Conservation (phyloP, 2,113 vertebrate genomes). For the Paralichthys olivaceus region DNA sequence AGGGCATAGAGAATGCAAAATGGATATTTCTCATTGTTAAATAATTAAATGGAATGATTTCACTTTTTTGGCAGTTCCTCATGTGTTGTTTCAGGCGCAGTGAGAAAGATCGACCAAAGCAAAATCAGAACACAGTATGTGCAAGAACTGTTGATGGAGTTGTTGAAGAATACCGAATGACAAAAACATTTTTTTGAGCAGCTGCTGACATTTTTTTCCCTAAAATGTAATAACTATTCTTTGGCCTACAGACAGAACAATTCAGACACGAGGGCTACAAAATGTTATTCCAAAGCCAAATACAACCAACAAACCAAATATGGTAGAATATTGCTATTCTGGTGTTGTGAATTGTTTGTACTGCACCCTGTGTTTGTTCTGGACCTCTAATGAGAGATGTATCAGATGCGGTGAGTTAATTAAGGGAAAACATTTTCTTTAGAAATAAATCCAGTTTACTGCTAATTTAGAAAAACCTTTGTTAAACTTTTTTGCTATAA, state of each 20-base stretch:
- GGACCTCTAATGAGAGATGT: not conserved
- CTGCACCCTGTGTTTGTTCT: constrained; percentile 11
- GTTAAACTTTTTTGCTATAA: too few relatives aligned
- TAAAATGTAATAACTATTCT: constrained; percentile 19
- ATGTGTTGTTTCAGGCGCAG: constrained; percentile 24
- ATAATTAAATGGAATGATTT: constrained; percentile 7
- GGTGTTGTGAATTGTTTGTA: not conserved
- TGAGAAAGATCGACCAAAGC: constrained; percentile 6
- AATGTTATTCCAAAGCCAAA: constrained; percentile 39
- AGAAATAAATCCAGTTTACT: not conserved
- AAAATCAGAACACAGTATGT: constrained; percentile 18
- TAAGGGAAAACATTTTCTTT: not conserved
- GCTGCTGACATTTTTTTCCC: constrained; percentile 17
- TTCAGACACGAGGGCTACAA: constrained; percentile 27
- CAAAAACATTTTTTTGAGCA: not conserved
- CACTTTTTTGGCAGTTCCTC: constrained; percentile 1
- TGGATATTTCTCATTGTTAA: not conserved
- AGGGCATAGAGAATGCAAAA: not conserved
- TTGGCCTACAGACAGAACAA: constrained; percentile 7
- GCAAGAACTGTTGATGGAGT: not conserved
- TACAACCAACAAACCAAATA: constrained; percentile 28
- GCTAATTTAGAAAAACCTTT: not conserved
- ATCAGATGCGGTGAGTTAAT: not conserved
- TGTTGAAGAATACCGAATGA: not conserved
- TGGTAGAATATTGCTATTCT: not conserved